phyloP scores from a whole-genome alignment of 2,888 invertebrate genomes.

The Rhingia rostrata region DNA sequence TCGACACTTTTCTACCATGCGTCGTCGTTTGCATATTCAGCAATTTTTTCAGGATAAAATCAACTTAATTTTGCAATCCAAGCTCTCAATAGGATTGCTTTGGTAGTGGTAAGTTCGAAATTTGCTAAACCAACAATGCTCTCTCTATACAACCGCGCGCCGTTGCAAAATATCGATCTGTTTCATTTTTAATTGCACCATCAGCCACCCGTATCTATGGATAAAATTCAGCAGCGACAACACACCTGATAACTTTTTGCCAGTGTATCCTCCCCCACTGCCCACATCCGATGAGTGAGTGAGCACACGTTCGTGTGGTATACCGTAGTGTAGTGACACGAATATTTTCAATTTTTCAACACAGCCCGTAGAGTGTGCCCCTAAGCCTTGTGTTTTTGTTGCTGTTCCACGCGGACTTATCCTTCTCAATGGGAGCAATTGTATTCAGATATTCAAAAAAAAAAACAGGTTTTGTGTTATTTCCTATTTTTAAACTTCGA shows the following conservation, averaged over 20 bases:
- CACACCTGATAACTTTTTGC: conserved; percentile 50
- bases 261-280: background rate
- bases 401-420: conserved; percentile 21
- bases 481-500: conserved; percentile 7
- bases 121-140: conserved; percentile 53
- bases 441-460: conserved; percentile 40
- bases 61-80: conserved; percentile 23
- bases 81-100: background rate
- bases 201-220: conserved; percentile 8
- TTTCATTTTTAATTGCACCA: conserved; percentile 57
- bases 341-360: conserved; percentile 14
- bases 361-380: conserved; percentile 22
- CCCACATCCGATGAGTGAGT: background rate
- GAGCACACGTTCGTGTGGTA: background rate
- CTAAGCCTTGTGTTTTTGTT: conserved; percentile 44
- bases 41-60: conserved; percentile 1
- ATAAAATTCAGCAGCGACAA: conserved; percentile 19
- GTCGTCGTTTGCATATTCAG: conserved; percentile 34
- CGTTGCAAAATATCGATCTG: conserved; percentile 42
- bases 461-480: conserved; percentile 31
- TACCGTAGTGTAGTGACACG: conserved; percentile 4
- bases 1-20: too few relatives aligned
- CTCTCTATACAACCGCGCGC: conserved; percentile 28
- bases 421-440: conserved; percentile 38
- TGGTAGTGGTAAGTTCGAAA: conserved; percentile 36